Base-by-base conservation (phyloP, 2,888 invertebrate genomes). In the Catotricha subobsoleta region DNA sequence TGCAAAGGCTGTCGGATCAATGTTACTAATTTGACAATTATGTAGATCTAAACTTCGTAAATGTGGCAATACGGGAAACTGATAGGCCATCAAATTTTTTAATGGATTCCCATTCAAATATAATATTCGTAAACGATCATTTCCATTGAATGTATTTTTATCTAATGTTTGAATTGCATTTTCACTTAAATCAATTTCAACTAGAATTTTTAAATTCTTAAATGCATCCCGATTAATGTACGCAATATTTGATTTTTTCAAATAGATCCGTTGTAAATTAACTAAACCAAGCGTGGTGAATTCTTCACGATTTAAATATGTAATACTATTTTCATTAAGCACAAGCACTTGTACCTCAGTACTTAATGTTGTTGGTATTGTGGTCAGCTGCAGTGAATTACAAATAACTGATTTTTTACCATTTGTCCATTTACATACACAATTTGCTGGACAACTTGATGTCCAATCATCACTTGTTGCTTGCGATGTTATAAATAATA, bases 371-470 rank as follows among this genome's bases (percentile, higher is more conserved):
- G 67, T 68, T 30, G 90, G 90, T 40, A 90, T 74, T 47, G 76
- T 71, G 49, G 79, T 79, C 49, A 88, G 72, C 50, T 81, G 80
- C 49, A 81, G 76, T 54, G 82, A 77, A 47, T 76, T 75, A 64
- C 90, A 91, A 44, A 81, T 71, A 19, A 40, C 90, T 33, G 84
- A 84, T 60, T 84, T 86, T 64, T 90, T 90, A 46, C 88, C 88
- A 46, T 80, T 81, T 33, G 81, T 80, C 90, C 90, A 91, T 66
- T 86, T 88, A 70, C 90, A 90, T 54, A 76, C 75, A 61, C 90
- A 90, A 52, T 80, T 76, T 49, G 76, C 71, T 53, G 86, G 82
- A 64, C 87, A 88, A 62, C 83, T 84, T 42, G 54, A 55, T 40
- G 83, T 82, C 86, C 86, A 87, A 64, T 87, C 87, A 45, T 76